A percentile compares a stretch with the other conserved stretches of the same genome.
Conservation (phyloP, 1,140 invertebrate genomes). For the Plectrocnemia conspersa region DNA sequence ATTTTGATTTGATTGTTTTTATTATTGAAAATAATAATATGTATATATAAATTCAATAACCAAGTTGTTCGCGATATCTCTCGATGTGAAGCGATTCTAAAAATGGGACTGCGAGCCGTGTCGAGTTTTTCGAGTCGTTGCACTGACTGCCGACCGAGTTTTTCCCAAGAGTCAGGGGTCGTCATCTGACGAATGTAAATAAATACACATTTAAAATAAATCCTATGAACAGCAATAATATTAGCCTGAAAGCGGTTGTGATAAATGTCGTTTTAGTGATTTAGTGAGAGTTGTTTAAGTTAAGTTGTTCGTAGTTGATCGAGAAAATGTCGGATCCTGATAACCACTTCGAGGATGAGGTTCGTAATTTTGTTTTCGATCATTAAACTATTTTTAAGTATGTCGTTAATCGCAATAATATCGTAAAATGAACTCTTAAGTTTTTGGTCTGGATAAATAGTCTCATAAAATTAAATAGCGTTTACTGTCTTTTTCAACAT, state of each 20-base stretch:
- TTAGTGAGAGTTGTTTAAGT: constrained; percentile 14
- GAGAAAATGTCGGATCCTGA: constrained; percentile 31
- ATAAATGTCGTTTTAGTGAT: constrained; percentile 29
- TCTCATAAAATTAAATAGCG: too few relatives aligned
- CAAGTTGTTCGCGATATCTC: too few relatives aligned
- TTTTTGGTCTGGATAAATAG: too few relatives aligned
- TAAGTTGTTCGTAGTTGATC: not conserved
- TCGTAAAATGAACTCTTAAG: too few relatives aligned
- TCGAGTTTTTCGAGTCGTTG: not conserved
- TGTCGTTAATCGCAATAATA: too few relatives aligned
- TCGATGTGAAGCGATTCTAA: constrained; percentile 7
- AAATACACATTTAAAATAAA: too few relatives aligned
- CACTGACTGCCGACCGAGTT: not conserved
- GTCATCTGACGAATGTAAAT: too few relatives aligned
- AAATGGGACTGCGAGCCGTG: not conserved
- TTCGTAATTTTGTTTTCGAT: constrained; percentile 20
- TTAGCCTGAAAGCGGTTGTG: constrained; percentile 29
- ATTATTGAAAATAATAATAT: too few relatives aligned
- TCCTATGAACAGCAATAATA: constrained; percentile 18
- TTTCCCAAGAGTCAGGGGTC: not conserved
- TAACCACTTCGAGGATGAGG: constrained; percentile 34
- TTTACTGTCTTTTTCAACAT: too few relatives aligned
- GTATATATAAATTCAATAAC: too few relatives aligned
- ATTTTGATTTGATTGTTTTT: too few relatives aligned
- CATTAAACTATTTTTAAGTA: too few relatives aligned